A percentile compares a stretch with the other conserved stretches of the same genome.
Conservation (phyloP, 2,113 vertebrate species). For the Phalacrocorax brasilianus region DNA sequence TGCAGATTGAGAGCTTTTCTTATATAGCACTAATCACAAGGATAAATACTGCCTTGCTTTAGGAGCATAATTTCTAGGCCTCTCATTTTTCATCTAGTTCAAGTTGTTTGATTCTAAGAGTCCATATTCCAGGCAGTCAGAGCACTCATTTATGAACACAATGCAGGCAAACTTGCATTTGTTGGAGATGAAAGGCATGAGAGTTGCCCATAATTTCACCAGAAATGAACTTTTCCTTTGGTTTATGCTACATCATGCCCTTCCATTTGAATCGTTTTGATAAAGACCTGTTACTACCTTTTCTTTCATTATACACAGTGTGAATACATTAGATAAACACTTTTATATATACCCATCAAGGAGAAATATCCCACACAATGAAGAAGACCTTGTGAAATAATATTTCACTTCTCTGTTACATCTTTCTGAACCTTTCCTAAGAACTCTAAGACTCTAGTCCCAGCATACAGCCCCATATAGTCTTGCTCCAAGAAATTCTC, state of each 20-base stretch:
- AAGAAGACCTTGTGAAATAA: constrained; percentile 57
- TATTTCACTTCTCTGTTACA: constrained; percentile 52
- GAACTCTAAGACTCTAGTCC: background rate
- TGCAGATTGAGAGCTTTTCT: constrained; percentile 13
- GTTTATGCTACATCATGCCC: constrained; percentile 21
- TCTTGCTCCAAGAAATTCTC: background rate
- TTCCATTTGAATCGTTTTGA: constrained; percentile 58
- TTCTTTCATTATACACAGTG: constrained; percentile 57
- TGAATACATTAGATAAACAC: constrained; percentile 60
- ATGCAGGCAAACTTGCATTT: background rate
- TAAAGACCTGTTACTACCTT: constrained; percentile 59
- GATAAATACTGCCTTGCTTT: constrained; percentile 37
- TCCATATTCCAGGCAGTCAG: constrained; percentile 8
- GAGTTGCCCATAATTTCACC: constrained; percentile 43
- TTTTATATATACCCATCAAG: constrained; percentile 52
- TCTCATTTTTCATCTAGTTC: constrained; percentile 37
- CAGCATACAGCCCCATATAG: background rate
- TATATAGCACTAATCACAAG: constrained; percentile 13
- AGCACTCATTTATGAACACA: constrained; percentile 17
- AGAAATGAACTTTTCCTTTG: constrained; percentile 49
- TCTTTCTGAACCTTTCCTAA: constrained; percentile 39
- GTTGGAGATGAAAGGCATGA: constrained; percentile 35
- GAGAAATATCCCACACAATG: constrained; percentile 52
- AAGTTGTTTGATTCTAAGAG: constrained; percentile 43
- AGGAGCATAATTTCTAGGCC: background rate